These are phyloP conservation scores for Cryptoleucopteryx plumbea DNA, from an alignment of 2,113 vertebrate species.

Conservation along the genomic window DNA sequence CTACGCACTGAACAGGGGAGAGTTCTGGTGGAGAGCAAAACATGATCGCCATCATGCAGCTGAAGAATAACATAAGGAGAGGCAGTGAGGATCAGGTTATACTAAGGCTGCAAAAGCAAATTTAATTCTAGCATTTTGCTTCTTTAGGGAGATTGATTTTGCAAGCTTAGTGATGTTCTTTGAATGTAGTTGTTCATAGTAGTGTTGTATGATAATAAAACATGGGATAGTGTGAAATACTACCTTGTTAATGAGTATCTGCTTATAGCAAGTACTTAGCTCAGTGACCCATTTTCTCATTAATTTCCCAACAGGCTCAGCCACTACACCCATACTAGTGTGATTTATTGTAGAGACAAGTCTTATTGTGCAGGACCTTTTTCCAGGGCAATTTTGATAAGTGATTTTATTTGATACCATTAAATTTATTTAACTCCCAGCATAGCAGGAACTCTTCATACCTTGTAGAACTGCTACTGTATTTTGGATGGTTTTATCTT, in stretches of 20 bases:
- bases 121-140: neutral
- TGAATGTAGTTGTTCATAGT: neutral
- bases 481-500: neutral
- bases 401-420: neutral
- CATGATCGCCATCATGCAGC: no score
- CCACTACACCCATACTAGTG: neutral
- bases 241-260: neutral
- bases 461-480: neutral
- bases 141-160: neutral
- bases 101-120: neutral
- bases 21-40: neutral
- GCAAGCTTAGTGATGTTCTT: neutral
- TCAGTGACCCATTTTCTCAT: slow-evolving; percentile 7
- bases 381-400: neutral
- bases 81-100: neutral
- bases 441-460: neutral
- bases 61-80: neutral
- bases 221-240: neutral
- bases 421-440: neutral
- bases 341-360: neutral
- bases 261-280: neutral
- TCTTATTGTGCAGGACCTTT: neutral
- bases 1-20: neutral
- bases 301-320: neutral
- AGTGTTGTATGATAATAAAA: slow-evolving; percentile 18